Conservation (phyloP, 92 coral and sea anemone species). For the Paramuricea clavata region DNA sequence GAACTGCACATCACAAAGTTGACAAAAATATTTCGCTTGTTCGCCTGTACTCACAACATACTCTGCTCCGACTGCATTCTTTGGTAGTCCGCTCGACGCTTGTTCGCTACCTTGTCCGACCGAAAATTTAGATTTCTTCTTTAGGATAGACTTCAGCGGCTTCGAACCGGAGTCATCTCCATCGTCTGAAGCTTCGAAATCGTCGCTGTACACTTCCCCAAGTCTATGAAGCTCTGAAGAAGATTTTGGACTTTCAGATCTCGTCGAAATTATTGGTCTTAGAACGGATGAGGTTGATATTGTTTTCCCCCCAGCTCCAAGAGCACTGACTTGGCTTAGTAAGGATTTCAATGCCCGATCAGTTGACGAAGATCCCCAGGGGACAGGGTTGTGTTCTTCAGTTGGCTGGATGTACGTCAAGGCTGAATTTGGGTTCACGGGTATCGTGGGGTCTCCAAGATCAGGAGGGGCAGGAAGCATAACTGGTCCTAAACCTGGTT, state of each 20-base stretch:
- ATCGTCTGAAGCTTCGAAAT: background rate
- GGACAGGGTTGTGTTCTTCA: background rate
- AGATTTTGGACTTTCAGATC: background rate
- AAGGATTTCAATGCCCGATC: conserved; percentile 8
- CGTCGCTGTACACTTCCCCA: background rate
- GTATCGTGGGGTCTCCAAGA: background rate
- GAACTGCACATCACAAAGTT: conserved; percentile 85
- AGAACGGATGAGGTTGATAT: background rate
- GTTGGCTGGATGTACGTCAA: conserved; percentile 42
- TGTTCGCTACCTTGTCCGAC: background rate
- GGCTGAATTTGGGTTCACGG: conserved; percentile 4
- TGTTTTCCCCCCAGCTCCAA: background rate
- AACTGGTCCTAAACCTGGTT: background rate
- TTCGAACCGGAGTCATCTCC: background rate
- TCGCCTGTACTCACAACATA: conserved; percentile 74
- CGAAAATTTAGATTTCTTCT: conserved; percentile 38
- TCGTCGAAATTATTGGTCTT: background rate
- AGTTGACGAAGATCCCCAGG: background rate
- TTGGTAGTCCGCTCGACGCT: conserved; percentile 48
- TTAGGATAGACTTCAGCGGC: conserved; percentile 43
- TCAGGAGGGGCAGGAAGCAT: background rate
- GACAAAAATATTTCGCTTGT: conserved; percentile 30
- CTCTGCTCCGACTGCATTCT: conserved; percentile 88
- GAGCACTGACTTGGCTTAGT: conserved; percentile 11
- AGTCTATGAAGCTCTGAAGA: background rate